Evolutionary conservation across 2,888 invertebrate genomes (phyloP), one percentile per base, ranked within the genome.

Genomic region (Patella pellucida): DNA sequence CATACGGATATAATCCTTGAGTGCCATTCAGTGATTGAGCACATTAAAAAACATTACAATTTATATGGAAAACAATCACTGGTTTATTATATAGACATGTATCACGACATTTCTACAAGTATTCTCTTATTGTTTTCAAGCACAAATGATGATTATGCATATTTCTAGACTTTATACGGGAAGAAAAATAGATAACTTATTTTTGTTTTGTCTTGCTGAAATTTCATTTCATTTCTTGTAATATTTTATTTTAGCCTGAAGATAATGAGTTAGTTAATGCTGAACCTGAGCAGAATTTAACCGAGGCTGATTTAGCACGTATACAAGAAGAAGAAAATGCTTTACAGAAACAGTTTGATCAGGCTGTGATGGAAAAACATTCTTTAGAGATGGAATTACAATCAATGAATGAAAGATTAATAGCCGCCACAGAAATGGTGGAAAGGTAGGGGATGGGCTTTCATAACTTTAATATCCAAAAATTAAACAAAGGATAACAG

Each of bases 381-480:
- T 86, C 86, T 41, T 84, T 90, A 50, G 87, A 90, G 77, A 87
- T 87, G 79, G 89, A 90, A 80, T 85, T 91, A 16, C 82, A 84
- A 74, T 90, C 90, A 52, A 90, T 90, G 89, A 89, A 89, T 78
- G 89, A 90, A 79, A 78, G 90, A 50, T 86, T 91, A 56, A 88
- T 87, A 72, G 89, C 90, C 16, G 89, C 90, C 9, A 85, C 86
- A 5, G 87, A 88, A 70, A 84, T 91, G 81, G 84, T 89, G 15
- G 87, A 88, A 75, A 88, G 89, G 89, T 89, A 79, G 71, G 78
- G 31, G 11, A 50, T 56, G 16, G n/a, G 31, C 23, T 67, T 50
- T 12, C 15, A 19, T 70, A 12, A 41, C 12, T 41, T 11, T 19
- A 15, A 41, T 5, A 70, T 31, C 41, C 50, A 23, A 15, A 69